phyloP scores from a whole-genome alignment of 2,113 vertebrate genomes.

The Chloroceryle aenea region DNA sequence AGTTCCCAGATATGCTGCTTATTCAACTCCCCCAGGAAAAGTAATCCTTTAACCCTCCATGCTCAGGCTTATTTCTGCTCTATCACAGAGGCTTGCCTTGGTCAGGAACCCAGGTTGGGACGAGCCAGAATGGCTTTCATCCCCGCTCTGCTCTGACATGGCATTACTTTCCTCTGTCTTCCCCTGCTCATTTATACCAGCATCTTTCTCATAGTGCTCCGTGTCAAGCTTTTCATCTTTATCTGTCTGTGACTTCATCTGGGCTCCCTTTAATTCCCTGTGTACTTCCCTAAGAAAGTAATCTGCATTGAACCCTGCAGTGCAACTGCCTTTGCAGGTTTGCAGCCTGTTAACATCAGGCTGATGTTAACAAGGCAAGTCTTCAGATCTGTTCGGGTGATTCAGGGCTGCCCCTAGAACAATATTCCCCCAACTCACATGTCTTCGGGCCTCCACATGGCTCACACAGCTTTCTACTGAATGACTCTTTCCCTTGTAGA shows the following conservation, averaged over 20 bases:
- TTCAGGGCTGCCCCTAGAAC: background rate
- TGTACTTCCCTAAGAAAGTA: background rate
- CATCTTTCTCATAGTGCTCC: background rate
- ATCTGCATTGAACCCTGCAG: background rate
- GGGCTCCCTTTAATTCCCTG: background rate
- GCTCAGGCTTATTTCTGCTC: background rate
- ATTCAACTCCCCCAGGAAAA: background rate
- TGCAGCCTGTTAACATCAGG: background rate
- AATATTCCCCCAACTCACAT: background rate
- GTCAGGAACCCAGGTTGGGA: background rate
- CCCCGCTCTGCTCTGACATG: background rate
- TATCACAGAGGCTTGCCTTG: background rate
- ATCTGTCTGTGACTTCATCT: background rate
- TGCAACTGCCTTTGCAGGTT: background rate
- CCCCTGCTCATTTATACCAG: background rate
- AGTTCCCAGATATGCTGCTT: conserved; percentile 29
- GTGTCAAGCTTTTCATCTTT: background rate
- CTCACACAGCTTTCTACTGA: fast-evolving
- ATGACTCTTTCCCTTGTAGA: background rate
- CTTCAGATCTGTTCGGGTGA: background rate
- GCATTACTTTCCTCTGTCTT: background rate
- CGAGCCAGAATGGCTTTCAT: background rate
- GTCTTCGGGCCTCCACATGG: background rate
- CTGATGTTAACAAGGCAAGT: background rate
- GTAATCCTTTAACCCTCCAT: conserved; percentile 10